Base-by-base conservation (phyloP, 2,888 invertebrate genomes). In the Temnothorax ravouxi region DNA sequence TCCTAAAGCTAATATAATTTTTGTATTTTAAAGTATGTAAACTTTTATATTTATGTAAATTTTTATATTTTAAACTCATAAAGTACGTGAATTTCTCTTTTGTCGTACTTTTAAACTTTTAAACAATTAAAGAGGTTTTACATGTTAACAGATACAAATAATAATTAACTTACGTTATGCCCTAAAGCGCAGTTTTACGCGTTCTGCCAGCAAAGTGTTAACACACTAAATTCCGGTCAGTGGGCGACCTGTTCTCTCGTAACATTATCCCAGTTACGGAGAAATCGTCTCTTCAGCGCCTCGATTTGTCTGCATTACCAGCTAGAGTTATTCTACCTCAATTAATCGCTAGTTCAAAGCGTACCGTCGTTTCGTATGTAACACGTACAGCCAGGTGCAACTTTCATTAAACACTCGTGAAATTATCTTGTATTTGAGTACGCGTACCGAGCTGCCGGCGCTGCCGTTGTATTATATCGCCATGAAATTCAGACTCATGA, bases 181-280 rank as follows among this genome's bases (percentile, higher is more conserved):
- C 8, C 25, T 41, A 64, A 41, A 41, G n/a, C n/a, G 41, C 15
- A 25, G 13, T 21, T 66, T 44, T 66, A 41, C 38, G 25, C 25
- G 25, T 56, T 3, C n/a, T 8, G 8, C 44, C 41, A 64, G 13
- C 2, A 4, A 64, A 44, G 25, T 25, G 64, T 44, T 66, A 84
- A 84, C 67, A 52, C 76, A 77, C 91, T 91, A 91, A 91, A 94
- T 92, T 92, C 90, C 91, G 91, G 90, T 92, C 90, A 88, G 90
- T 88, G 83, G 87, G 86, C 92, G 89, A 92, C 91, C 91, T 90
- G 92, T 92, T 93, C 91, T 91, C 90, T 86, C 89, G 91, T 91
- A 92, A 91, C 92, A 89, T 92, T 91, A 93, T 93, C 92, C 92
- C 90, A 91, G 91, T 93, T 92, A 90, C 86, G 89, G 93, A 91